phyloP scores from a whole-genome alignment of 2,113 vertebrate species.

The Pangasianodon hypophthalmus region DNA sequence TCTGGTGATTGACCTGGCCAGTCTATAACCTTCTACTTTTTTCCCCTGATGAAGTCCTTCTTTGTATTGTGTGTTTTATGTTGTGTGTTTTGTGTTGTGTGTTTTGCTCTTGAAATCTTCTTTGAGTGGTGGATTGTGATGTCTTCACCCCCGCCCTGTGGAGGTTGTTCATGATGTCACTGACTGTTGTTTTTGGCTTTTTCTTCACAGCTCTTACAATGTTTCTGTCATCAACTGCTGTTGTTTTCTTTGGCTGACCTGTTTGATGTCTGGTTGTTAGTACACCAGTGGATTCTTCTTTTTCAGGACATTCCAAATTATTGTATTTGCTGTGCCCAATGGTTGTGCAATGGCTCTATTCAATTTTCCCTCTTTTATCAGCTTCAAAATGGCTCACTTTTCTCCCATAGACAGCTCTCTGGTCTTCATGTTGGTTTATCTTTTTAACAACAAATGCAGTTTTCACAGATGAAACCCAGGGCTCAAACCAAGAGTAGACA shows the following conservation, averaged over 20 bases:
- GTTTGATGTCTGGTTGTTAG: neutral
- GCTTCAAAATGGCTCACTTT: neutral
- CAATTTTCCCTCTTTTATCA: neutral
- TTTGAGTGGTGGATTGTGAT: neutral
- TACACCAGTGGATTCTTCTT: neutral
- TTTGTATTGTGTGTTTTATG: neutral
- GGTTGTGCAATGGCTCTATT: neutral
- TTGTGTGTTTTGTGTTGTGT: neutral
- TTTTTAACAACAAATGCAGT: too few relatives aligned
- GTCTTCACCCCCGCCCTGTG: neutral
- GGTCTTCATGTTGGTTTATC: neutral
- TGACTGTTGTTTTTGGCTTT: neutral
- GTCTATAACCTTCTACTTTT: neutral
- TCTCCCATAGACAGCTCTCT: neutral
- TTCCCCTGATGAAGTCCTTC: neutral
- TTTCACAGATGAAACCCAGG: neutral
- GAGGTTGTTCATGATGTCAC: neutral
- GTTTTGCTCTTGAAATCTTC: neutral
- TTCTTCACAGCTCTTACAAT: neutral
- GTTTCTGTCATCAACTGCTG: neutral
- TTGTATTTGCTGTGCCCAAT: neutral
- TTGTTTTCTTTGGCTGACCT: neutral
- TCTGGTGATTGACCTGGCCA: neutral
- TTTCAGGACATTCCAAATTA: neutral
- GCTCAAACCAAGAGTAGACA: neutral